phyloP scores from a whole-genome alignment of 2,888 invertebrate species.

The Dolichomitus sp. region DNA sequence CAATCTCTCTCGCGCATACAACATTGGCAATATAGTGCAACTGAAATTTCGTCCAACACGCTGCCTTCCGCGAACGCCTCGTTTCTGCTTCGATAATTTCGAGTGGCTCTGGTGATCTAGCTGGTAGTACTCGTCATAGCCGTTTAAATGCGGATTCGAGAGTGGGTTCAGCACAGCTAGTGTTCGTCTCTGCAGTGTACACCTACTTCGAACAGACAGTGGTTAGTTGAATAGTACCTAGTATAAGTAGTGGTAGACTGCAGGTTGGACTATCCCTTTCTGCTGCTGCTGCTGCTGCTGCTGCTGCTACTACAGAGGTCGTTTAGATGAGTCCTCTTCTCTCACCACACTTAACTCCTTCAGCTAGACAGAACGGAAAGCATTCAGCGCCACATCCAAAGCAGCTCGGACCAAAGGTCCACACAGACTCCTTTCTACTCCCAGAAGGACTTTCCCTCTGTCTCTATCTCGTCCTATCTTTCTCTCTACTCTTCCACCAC shows the following conservation, averaged over 20 bases:
- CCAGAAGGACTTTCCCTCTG: slow-evolving; percentile 18
- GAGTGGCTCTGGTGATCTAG: not conserved
- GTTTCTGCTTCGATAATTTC: slow-evolving; percentile 53
- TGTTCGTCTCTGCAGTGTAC: not conserved
- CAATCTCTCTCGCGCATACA: not conserved
- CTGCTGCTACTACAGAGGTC: not conserved
- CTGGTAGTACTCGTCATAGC: slow-evolving; percentile 11
- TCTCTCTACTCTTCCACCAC: not conserved
- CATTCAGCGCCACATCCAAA: not conserved
- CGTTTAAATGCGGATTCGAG: slow-evolving; percentile 29
- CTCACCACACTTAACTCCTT: slow-evolving; percentile 20
- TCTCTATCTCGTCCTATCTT: slow-evolving; percentile 4
- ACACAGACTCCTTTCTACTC: slow-evolving; percentile 11
- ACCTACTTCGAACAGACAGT: slow-evolving; percentile 12
- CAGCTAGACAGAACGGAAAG: not conserved
- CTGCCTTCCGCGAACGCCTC: not conserved
- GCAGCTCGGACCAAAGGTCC: slow-evolving; percentile 17
- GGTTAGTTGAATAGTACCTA: slow-evolving; percentile 8
- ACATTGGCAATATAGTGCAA: not conserved
- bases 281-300: not conserved
- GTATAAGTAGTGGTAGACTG: slow-evolving; percentile 25
- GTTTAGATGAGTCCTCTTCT: slow-evolving; percentile 31
- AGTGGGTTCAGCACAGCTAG: not conserved
- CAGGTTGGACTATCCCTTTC: not conserved
- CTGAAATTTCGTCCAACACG: slow-evolving; percentile 38